These are phyloP conservation scores for Microcebus lehilahytsara DNA, from an alignment of 2,113 vertebrate genomes.

Conservation along the genomic window DNA sequence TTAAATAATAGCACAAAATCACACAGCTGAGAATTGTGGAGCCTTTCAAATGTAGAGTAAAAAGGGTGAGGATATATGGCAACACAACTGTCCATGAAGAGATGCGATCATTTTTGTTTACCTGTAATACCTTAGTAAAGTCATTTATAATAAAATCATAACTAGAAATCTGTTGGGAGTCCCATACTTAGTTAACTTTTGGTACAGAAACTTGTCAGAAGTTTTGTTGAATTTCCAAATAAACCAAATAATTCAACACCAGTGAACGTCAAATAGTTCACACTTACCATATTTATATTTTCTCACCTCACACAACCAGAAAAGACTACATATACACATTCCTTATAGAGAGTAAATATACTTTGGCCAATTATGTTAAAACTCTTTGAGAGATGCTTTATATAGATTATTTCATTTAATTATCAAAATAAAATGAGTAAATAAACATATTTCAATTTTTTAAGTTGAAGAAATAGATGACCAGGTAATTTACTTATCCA, in stretches of 20 bases:
- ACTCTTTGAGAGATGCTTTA: no score
- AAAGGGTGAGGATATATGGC: neutral
- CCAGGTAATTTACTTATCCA: neutral
- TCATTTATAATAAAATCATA: neutral
- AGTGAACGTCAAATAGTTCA: neutral
- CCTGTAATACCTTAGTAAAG: neutral
- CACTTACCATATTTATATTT: neutral
- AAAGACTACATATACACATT: neutral
- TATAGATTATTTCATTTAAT: neutral
- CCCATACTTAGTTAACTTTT: neutral
- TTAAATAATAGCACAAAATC: neutral
- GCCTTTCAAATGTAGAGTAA: neutral
- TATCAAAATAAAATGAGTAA: neutral
- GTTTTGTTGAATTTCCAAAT: neutral
- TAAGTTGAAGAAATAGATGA: neutral
- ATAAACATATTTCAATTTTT: neutral
- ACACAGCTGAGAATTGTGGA: neutral
- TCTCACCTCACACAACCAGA: neutral
- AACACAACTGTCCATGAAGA: neutral
- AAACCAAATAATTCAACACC: neutral
- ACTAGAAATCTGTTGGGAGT: neutral
- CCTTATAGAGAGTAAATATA: neutral
- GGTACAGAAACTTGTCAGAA: neutral
- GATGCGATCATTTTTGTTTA: neutral
- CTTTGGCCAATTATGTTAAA: neutral